Conservation (phyloP, 1,140 invertebrate species). For the Amphibalanus amphitrite region DNA sequence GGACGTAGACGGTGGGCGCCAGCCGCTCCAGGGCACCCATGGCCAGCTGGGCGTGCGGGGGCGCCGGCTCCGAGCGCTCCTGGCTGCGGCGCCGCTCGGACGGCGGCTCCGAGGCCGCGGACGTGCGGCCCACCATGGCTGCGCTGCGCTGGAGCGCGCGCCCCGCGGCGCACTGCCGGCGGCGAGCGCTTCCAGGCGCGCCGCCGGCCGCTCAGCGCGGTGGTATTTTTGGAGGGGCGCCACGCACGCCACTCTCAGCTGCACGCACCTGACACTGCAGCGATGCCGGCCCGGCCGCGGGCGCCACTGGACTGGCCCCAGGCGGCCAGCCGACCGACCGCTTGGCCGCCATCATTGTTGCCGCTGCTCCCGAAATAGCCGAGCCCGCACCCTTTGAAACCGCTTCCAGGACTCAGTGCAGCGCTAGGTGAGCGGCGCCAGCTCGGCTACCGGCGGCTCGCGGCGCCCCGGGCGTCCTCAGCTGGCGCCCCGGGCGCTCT, state of each 20-base stretch:
- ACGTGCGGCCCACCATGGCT: not conserved
- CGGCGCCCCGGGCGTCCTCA: too few relatives aligned
- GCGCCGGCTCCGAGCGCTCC: not conserved
- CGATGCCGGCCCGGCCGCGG: too few relatives aligned
- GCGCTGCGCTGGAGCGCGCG: too few relatives aligned
- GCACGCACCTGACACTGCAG: too few relatives aligned
- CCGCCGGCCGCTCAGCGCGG: too few relatives aligned
- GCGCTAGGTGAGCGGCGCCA: not conserved
- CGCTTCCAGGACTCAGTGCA: not conserved
- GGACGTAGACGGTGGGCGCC: not conserved
- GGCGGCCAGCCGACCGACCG: too few relatives aligned
- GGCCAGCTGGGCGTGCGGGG: not conserved
- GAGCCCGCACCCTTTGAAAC: not conserved
- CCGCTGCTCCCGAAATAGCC: not conserved
- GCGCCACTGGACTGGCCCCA: too few relatives aligned
- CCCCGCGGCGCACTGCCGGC: too few relatives aligned
- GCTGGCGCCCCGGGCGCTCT: too few relatives aligned
- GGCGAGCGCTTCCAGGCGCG: not conserved
- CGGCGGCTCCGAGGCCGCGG: not conserved
- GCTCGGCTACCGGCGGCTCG: too few relatives aligned
- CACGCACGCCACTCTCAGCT: not conserved
- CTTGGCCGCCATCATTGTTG: not conserved
- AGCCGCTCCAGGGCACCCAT: not conserved
- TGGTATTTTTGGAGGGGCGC: too few relatives aligned
- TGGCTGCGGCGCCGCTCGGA: not conserved